Conservation (phyloP, 2,113 vertebrate species). For the Ceyx melanurus region DNA sequence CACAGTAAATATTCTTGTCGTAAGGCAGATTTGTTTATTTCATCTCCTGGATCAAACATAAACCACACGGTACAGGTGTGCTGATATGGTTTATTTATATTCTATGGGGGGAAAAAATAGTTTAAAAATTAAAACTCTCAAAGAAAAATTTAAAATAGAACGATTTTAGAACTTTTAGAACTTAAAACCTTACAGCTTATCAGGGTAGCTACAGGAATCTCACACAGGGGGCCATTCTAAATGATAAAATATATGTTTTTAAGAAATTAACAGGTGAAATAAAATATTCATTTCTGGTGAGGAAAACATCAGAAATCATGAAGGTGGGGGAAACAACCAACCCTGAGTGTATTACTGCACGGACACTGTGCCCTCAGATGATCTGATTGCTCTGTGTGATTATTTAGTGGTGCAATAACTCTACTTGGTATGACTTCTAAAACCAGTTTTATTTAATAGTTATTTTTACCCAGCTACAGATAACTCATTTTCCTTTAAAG, state of each 20-base stretch:
- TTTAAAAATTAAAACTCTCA: not conserved
- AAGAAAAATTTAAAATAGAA: not conserved
- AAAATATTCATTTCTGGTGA: not conserved
- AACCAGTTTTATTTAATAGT: not conserved
- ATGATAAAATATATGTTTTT: not conserved
- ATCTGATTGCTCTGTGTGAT: not conserved
- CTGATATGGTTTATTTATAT: not conserved
- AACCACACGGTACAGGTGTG: not conserved
- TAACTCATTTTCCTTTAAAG: not conserved
- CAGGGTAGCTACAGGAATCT: not conserved
- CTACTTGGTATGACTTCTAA: not conserved
- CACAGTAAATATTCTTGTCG: not conserved
- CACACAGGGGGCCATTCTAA: not conserved
- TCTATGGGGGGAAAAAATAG: not conserved
- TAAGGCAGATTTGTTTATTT: not conserved
- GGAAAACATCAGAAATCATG: not conserved
- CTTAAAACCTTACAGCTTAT: not conserved
- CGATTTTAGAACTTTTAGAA: not conserved
- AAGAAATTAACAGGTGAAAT: slow-evolving; percentile 31
- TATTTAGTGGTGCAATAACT: not conserved
- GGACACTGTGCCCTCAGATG: not conserved
- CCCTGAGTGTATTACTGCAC: not conserved
- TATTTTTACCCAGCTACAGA: not conserved
- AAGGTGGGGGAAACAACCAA: not conserved
- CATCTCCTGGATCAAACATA: not conserved